Percentiles rank a stretch among this genome's conserved stretches.
These are phyloP conservation scores for Nyctalus aviator DNA, from an alignment of 2,797 vertebrate species.

Conservation along the genomic window DNA sequence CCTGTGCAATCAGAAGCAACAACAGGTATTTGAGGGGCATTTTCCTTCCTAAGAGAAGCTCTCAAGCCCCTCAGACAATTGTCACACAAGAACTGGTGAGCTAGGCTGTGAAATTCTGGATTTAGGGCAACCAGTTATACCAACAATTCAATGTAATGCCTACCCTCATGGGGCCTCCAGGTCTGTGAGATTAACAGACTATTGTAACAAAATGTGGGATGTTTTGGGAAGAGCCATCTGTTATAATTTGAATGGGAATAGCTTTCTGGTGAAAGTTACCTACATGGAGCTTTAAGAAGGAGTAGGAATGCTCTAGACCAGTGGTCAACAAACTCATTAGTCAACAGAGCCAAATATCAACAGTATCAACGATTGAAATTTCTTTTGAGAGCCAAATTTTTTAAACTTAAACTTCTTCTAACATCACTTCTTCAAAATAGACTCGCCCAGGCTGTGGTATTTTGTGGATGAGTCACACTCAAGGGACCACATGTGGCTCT, in stretches of 20 bases:
- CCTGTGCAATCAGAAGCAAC: slow-evolving; percentile 43
- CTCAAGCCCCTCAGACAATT: neutral
- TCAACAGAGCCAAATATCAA: too few species aligned
- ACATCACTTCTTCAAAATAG: too few species aligned
- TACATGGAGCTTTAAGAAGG: neutral
- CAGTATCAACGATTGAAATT: too few species aligned
- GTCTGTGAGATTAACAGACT: neutral
- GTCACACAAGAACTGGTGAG: neutral
- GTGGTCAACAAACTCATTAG: too few species aligned
- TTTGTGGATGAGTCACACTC: too few species aligned
- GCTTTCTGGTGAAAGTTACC: neutral
- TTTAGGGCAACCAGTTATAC: neutral
- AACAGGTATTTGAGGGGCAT: slow-evolving; percentile 56
- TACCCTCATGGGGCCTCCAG: neutral
- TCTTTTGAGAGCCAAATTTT: too few species aligned
- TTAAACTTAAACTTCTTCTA: too few species aligned
- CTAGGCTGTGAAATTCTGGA: neutral
- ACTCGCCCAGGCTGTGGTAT: too few species aligned
- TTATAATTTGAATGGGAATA: neutral
- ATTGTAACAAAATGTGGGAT: neutral
- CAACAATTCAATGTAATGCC: neutral
- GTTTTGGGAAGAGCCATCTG: neutral
- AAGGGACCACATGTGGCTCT: too few species aligned
- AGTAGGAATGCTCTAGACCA: neutral
- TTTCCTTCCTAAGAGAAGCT: neutral